Conservation (phyloP, 2,888 invertebrate genomes). For the Mimas tiliae region DNA sequence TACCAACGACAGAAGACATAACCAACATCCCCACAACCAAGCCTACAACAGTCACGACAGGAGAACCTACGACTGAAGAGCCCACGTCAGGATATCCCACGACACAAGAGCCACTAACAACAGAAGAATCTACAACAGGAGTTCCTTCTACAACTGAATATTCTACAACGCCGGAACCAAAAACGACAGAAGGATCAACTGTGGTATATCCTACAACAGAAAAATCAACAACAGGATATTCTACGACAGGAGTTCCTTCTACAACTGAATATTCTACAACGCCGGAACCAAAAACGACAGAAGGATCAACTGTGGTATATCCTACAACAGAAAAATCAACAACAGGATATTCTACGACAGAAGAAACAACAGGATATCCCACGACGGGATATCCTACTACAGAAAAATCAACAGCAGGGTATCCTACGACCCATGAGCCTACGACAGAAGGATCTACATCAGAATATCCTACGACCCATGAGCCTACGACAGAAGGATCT, state of each 20-base stretch:
- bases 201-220: not conserved
- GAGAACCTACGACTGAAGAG: too few relatives aligned
- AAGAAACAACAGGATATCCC: too few relatives aligned
- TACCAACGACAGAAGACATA: constrained; percentile 22
- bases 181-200: too few relatives aligned
- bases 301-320: not conserved
- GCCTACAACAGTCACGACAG: too few relatives aligned
- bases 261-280: not conserved
- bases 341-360: not conserved
- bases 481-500: not conserved
- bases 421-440: too few relatives aligned
- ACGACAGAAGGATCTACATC: not conserved
- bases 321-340: not conserved
- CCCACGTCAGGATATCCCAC: too few relatives aligned
- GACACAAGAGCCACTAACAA: too few relatives aligned
- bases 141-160: too few relatives aligned
- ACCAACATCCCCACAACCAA: not conserved
- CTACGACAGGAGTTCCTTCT: not conserved
- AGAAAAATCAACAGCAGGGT: too few relatives aligned
- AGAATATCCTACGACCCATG: not conserved
- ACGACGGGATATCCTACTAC: too few relatives aligned
- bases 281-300: not conserved
- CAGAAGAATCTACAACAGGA: too few relatives aligned
- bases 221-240: not conserved
- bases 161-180: too few relatives aligned